Evolutionary conservation across 2,113 vertebrate species (phyloP).

Genomic region (Emydura subglobosa): DNA sequence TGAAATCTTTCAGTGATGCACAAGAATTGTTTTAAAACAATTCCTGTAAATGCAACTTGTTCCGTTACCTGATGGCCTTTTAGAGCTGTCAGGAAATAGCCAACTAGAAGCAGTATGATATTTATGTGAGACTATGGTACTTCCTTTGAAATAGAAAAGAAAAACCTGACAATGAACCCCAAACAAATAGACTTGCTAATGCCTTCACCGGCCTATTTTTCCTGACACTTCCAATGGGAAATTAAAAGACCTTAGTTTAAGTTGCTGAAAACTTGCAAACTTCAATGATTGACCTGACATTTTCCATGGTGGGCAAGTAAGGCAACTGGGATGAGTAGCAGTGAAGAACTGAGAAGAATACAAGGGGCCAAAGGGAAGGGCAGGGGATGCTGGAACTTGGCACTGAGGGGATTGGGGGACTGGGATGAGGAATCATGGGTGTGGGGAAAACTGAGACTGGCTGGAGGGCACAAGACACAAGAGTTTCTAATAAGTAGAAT

Average conservation of each 20-base stretch:
- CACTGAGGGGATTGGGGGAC: background rate
- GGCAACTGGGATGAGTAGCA: background rate
- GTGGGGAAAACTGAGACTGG: background rate
- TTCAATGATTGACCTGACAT: background rate
- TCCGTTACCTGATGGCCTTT: background rate
- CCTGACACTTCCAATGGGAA: background rate
- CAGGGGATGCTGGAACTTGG: background rate
- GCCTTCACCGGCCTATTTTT: background rate
- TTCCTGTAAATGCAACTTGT: background rate
- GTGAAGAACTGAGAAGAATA: background rate
- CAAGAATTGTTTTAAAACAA: background rate
- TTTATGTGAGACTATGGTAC: background rate
- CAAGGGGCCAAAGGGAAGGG: background rate
- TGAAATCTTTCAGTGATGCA: background rate
- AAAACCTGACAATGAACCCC: too few relatives aligned
- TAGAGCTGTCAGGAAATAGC: background rate
- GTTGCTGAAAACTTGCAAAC: background rate
- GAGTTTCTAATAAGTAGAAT: background rate
- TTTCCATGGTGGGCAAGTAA: background rate
- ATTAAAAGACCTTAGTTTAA: background rate
- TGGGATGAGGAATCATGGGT: background rate
- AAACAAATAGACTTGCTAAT: background rate
- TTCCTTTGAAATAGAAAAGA: background rate
- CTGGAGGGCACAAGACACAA: background rate
- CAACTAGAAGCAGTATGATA: background rate